Conservation (phyloP, 2,888 invertebrate species). For the Campoplex capitator region DNA sequence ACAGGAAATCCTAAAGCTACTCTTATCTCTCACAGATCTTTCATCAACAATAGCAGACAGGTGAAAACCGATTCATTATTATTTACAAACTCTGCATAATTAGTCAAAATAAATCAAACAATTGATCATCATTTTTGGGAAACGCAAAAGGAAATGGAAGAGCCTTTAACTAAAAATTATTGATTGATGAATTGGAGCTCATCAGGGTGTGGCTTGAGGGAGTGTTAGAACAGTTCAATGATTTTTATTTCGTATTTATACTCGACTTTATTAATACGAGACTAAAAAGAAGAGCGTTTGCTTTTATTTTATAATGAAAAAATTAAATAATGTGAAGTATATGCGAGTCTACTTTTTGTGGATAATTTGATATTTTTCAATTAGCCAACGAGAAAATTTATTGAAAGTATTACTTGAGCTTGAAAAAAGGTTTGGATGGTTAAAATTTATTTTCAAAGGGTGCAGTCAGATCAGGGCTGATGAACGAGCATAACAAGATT, state of each 20-base stretch:
- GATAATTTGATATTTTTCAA: too few species aligned
- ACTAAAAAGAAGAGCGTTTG: neutral
- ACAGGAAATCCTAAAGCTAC: constrained; percentile 93
- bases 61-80: constrained; percentile 84
- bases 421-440: too few species aligned
- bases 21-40: constrained; percentile 89
- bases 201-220: constrained; percentile 24
- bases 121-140: too few species aligned
- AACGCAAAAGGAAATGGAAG: neutral
- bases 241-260: neutral
- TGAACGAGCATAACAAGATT: constrained; percentile 85
- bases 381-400: neutral
- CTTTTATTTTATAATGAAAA: neutral
- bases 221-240: constrained; percentile 16
- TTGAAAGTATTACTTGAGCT: neutral
- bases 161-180: neutral
- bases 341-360: too few species aligned
- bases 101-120: neutral
- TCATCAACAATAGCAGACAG: constrained; percentile 91
- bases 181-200: constrained; percentile 17
- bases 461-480: constrained; percentile 83
- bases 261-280: neutral
- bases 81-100: neutral
- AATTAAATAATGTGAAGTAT: neutral
- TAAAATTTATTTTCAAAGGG: constrained; percentile 67